Percentiles rank a stretch among this genome's conserved stretches.
Evolutionary conservation across 2,113 vertebrate genomes (phyloP).

Genomic region (Progne subis): DNA sequence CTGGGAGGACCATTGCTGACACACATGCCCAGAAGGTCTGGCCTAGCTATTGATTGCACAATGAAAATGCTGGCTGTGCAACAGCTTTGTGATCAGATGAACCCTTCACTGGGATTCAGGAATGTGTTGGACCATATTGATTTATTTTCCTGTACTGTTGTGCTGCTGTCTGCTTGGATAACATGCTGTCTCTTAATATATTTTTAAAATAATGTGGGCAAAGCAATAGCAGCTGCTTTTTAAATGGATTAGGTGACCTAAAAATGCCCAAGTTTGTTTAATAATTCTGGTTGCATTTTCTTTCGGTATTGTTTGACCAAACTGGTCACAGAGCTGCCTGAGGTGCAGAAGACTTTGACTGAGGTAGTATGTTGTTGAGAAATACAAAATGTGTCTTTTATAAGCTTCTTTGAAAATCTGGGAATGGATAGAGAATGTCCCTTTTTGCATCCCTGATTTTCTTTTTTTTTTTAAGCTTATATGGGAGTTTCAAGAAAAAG

Average conservation of each 20-base stretch:
- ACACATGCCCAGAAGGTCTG: neutral
- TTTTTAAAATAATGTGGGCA: neutral
- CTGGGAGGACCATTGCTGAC: neutral
- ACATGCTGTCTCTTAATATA: neutral
- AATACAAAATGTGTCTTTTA: neutral
- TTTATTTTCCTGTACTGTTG: neutral
- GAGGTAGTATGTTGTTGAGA: neutral
- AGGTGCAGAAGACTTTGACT: neutral
- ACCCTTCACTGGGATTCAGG: neutral
- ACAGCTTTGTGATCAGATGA: neutral
- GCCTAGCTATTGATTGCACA: neutral
- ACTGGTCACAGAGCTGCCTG: neutral
- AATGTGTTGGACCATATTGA: neutral
- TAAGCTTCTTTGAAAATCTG: neutral
- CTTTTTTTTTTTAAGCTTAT: neutral
- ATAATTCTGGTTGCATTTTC: neutral
- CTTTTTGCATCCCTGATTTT: neutral
- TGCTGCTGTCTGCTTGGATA: neutral
- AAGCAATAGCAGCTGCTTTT: neutral
- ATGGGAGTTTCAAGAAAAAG: neutral
- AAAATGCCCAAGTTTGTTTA: neutral
- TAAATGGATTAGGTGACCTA: neutral
- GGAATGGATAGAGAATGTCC: neutral
- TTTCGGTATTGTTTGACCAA: neutral
- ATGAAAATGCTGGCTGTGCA: neutral